Base-by-base conservation (phyloP, 2,888 invertebrate genomes). In the Eledone cirrhosa region DNA sequence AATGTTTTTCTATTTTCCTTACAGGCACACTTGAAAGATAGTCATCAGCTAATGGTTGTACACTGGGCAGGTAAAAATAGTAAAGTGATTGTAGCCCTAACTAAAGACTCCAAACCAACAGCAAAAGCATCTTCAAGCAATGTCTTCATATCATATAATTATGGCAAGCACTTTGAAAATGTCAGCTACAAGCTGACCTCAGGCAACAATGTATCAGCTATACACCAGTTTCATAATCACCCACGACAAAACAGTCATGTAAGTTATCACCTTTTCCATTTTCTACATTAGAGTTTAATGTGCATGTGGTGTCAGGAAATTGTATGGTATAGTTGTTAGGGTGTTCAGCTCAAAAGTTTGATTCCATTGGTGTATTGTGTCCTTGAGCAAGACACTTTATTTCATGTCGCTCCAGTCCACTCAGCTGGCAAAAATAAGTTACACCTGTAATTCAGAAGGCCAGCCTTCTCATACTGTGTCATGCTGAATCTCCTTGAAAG, bases 41-140 rank as follows among this genome's bases (percentile, higher is more conserved):
- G 94, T 82, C 97, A 97, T 89, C 95, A 95, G 87, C 95, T 96
- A 89, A 91, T 97, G 86, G 95, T 97, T 93, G 96, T 97, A 16
- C 96, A 96, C 90, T 97, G 97, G 97, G 95, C 96, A 19, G 96
- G 97, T 41, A 95, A 95, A 90, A 94, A 94, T 29, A 95, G 95
- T 81, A 94, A 95, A 91, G 95, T 96, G 47, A 95, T 97, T 86
- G 94, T 97, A 83, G 96, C 96, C 87, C 91, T 97, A 82, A 95
- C 96, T 2, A 93, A 94, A 85, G 95, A 96, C 80, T 79, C 81
- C 22, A 78, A 81, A 7, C 27, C 41, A 48, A 29, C 24, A n/a
- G 8, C 27, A 59, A 78, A 74, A 33, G 27, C 41, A 48, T 83
- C 86, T 29, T 93, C 95, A 33, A 95, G 96, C 75, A 93, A 94